Conservation (phyloP, 2,113 vertebrate genomes). For the Tychaedon coryphoeus region DNA sequence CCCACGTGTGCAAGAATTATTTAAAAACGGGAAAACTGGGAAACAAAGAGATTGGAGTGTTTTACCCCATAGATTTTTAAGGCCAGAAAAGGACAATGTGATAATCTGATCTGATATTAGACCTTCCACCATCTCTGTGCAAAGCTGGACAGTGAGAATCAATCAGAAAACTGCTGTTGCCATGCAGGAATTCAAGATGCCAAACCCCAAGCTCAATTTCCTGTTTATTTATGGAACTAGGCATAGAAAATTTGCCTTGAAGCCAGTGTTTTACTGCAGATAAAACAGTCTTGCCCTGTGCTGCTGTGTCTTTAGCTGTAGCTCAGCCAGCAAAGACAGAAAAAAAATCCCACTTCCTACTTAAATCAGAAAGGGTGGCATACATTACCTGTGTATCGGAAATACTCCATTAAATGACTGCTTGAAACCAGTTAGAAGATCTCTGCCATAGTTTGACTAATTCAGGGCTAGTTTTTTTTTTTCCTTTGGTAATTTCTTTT, state of each 20-base stretch:
- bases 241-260: neutral
- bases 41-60: neutral
- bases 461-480: neutral
- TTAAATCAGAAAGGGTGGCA: neutral
- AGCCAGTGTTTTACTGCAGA: neutral
- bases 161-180: neutral
- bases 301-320: neutral
- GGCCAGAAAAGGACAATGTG: neutral
- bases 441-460: constrained; percentile 22
- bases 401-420: constrained; percentile 33
- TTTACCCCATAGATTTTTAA: neutral
- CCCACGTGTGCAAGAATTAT: neutral
- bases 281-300: neutral
- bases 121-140: neutral
- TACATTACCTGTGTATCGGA: neutral
- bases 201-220: neutral
- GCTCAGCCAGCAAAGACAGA: neutral
- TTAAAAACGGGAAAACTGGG: neutral
- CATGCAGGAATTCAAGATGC: neutral
- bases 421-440: neutral
- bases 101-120: neutral
- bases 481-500: neutral
- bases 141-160: neutral
- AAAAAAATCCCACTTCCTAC: neutral
- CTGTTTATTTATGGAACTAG: neutral